phyloP scores from a whole-genome alignment of 1,140 invertebrate species.

The Ostrea edulis region DNA sequence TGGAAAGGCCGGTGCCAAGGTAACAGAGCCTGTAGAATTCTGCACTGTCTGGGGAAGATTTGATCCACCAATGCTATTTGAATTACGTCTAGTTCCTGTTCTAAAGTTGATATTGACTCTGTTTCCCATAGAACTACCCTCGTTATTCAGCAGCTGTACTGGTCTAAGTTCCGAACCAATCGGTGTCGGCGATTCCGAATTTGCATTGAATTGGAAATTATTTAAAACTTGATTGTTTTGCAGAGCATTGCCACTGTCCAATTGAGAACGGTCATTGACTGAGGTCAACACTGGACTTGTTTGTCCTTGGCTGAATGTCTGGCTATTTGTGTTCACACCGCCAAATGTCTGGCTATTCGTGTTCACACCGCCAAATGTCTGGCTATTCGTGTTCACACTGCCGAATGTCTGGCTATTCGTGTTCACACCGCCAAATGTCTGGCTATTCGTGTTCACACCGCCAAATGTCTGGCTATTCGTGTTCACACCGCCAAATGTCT shows the following conservation, averaged over 20 bases:
- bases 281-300: not conserved
- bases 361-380: not conserved
- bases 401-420: not conserved
- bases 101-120: conserved; percentile 3
- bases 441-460: no score
- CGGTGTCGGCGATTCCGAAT: not conserved
- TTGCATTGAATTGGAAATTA: not conserved
- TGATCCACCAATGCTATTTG: not conserved
- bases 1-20: conserved; percentile 37
- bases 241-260: not conserved
- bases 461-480: not conserved
- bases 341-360: no score
- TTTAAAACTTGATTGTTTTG: not conserved
- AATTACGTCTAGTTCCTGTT: not conserved
- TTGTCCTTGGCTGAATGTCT: not conserved
- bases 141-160: not conserved
- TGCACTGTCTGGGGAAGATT: not conserved
- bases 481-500: not conserved
- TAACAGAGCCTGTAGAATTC: not conserved
- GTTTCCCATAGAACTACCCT: not conserved
- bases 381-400: no score
- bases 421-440: not conserved
- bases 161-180: conserved; percentile 12
- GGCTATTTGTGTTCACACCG: not conserved
- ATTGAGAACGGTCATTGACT: not conserved